These are phyloP conservation scores for Phalacrocorax pelagicus DNA, from an alignment of 2,113 vertebrate genomes.

Conservation along the genomic window DNA sequence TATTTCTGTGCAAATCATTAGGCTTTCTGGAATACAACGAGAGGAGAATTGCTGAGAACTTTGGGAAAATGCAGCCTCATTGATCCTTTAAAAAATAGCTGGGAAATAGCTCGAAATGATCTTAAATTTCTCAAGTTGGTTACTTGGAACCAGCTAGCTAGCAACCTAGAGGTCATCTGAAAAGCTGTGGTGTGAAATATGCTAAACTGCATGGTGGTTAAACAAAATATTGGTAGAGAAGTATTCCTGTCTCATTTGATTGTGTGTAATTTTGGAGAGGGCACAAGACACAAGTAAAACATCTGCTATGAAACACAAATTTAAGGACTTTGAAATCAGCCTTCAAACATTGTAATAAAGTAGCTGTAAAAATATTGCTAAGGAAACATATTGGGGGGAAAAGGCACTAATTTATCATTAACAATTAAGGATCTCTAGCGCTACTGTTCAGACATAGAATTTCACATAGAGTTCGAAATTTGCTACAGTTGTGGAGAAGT, in stretches of 20 bases:
- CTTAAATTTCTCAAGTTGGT: background rate
- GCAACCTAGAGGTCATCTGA: background rate
- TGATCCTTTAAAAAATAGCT: background rate
- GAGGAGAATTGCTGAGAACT: background rate
- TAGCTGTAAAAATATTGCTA: background rate
- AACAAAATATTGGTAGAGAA: background rate
- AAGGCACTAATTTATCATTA: background rate
- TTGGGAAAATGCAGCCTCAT: background rate
- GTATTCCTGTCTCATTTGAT: background rate
- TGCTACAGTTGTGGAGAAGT: constrained; percentile 4
- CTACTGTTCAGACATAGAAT: background rate
- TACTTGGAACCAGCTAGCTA: background rate
- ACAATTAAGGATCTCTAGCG: background rate
- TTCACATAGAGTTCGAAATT: constrained; percentile 28
- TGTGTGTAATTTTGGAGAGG: background rate
- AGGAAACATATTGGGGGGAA: background rate
- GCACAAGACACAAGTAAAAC: background rate
- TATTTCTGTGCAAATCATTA: background rate
- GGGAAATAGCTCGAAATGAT: background rate
- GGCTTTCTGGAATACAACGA: background rate
- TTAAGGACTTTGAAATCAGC: background rate
- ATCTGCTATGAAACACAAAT: background rate
- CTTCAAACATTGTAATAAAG: background rate
- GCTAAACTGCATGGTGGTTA: background rate
- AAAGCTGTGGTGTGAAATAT: background rate